A percentile compares a stretch with the other conserved stretches of the same genome.
Evolutionary conservation across 2,113 vertebrate genomes (phyloP).

Genomic region (Donacobius atricapilla): DNA sequence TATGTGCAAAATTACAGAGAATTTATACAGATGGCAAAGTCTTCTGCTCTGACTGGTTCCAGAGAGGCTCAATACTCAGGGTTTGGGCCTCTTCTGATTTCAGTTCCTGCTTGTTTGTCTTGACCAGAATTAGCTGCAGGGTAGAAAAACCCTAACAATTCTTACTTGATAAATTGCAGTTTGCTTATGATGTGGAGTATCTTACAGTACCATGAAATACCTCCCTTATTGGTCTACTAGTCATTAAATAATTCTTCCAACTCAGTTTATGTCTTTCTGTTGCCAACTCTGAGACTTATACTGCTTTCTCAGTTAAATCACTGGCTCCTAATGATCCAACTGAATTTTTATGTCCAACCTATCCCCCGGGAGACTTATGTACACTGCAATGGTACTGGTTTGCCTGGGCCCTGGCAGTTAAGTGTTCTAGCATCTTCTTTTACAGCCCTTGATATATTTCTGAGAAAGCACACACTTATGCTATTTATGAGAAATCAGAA

Average conservation of each 20-base stretch:
- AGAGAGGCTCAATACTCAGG: neutral
- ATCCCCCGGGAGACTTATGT: constrained; percentile 34
- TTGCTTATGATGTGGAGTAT: neutral
- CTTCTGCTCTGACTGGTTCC: neutral
- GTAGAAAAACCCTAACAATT: neutral
- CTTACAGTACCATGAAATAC: constrained; percentile 7
- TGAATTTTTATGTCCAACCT: constrained; percentile 56
- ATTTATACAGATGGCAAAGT: neutral
- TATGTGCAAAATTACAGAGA: neutral
- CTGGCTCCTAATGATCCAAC: constrained; percentile 47
- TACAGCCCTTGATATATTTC: constrained; percentile 4
- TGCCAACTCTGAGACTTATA: constrained; percentile 49
- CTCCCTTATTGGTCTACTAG: constrained; percentile 32
- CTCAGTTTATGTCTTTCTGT: constrained; percentile 49
- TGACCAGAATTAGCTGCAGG: neutral
- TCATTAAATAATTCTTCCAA: constrained; percentile 52
- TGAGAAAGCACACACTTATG: neutral
- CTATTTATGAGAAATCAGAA: constrained; percentile 6
- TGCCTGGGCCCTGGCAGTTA: constrained; percentile 27
- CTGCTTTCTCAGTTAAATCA: constrained; percentile 56
- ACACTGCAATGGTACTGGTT: constrained; percentile 18
- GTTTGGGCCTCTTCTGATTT: neutral
- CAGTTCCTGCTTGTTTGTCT: neutral
- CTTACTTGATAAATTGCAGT: neutral
- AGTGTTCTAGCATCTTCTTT: constrained; percentile 37